Base-by-base conservation (phyloP, 2,797 vertebrate species). In the Amblyopsis hoosieri region DNA sequence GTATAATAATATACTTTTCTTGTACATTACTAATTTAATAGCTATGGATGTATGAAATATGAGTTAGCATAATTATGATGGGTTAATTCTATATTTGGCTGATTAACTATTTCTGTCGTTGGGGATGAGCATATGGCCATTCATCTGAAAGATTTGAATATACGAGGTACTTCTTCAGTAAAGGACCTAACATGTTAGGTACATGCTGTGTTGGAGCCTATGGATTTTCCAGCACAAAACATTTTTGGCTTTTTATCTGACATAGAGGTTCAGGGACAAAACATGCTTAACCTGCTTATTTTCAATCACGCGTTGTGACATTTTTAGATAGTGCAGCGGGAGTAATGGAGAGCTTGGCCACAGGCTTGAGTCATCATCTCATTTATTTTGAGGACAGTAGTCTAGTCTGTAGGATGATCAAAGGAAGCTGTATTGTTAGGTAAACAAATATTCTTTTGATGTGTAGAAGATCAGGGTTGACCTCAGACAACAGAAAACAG, bases 161-260 rank as follows among this genome's bases (percentile, higher is more conserved):
- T 12, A 12, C 1, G 12, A 37, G 33, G 33, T 37, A 37, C 7
- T 37, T 37, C 33, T 37, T 37, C 33, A 37, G 4, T 37, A 37
- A 37, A 37, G 33, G 33, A 37, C 64, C 54, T 62, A 65, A 54
- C 17, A 29, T 7, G 23, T 58, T 29, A 71, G 63, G 48, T 19
- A 19, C 19, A 19, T 23, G 5, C 74, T 72, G 58, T 23, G 73
- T 52, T 72, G 79, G 78, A 87, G 82, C 83, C 79, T 81, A 75
- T 0, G 13, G 54, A 66, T 60, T 47, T 65, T 62, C 69, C 57
- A 57, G 46, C 76, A 66, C 69, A 19, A n/a, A n/a, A 49, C 2
- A 19, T 19, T 2, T 19, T 19, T 19, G 19, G 19, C 19, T 19
- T 19, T 19, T 19, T 19, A 19, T 23, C 19, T 23, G 19, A 23